phyloP scores from a whole-genome alignment of 2,113 vertebrate genomes.

The Pygoscelis adeliae region DNA sequence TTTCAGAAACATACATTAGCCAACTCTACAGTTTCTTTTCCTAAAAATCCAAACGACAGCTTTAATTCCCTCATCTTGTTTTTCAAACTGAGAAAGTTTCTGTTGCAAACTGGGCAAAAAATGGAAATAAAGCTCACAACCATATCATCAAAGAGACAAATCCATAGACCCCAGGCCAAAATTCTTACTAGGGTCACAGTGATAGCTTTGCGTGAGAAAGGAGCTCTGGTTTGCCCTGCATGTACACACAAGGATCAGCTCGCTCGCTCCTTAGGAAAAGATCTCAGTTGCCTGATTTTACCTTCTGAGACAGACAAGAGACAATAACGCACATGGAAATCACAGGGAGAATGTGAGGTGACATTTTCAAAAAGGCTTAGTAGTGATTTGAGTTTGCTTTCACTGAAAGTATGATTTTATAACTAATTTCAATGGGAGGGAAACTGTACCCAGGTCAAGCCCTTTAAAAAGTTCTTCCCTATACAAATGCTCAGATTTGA shows the following conservation, averaged over 20 bases:
- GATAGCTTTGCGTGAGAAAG: not conserved
- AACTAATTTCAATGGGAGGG: not conserved
- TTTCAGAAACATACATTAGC: not conserved
- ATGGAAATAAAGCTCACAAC: not conserved
- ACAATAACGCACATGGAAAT: not conserved
- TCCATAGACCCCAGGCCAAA: not conserved
- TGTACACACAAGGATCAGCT: not conserved
- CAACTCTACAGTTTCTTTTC: not conserved
- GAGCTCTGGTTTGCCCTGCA: not conserved
- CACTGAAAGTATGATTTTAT: not conserved
- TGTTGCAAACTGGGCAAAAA: not conserved
- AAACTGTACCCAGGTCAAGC: accelerated
- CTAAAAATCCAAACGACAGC: not conserved
- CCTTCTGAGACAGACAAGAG: not conserved
- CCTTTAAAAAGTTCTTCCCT: not conserved
- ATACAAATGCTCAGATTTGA: not conserved
- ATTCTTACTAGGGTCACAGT: not conserved
- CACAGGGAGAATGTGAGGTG: not conserved
- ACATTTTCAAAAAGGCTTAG: not conserved
- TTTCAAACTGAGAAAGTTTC: not conserved
- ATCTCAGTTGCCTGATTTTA: not conserved
- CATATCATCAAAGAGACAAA: not conserved
- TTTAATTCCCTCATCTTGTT: not conserved
- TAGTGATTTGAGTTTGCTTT: not conserved
- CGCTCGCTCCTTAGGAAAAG: not conserved